Base-by-base conservation (phyloP, 2,888 invertebrate genomes). In the Anthoptus insignis region DNA sequence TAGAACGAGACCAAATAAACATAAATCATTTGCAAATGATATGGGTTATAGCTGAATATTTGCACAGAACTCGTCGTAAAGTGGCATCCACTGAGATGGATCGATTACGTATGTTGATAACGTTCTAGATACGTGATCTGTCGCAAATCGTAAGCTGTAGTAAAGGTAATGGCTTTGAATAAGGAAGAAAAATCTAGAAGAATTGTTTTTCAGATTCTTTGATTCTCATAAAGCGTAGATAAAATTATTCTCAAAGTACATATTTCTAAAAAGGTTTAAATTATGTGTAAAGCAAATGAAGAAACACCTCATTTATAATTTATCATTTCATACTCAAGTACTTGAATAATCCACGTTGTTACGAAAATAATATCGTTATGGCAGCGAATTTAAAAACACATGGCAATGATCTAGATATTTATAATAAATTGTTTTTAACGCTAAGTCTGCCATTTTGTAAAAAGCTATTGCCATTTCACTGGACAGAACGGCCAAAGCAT, bases 41-140 rank as follows among this genome's bases (percentile, higher is more conserved):
- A 57, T 64, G 57, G 63, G 63, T 64, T 57, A 57, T 50, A 61
- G 54, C 29, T 29, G 27, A 64, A 64, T 64, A 64, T 64, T 64
- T 64, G 50, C 57, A 50, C 37, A 64, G 57, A 29, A 64, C 63
- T 64, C 63, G 29, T 63, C 56, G 49, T 49, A 56, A 63, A 63
- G 63, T 63, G 63, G 56, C 56, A 34, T 37, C 37, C 29, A 21
- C 21, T 37, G 49, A 27, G 54, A 63, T 49, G 45, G 45, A 63
- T 63, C 54, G 54, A 54, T 54, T 22, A 39, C 39, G 22, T 54
- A 39, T 16, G 54, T 37, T 54, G 54, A 37, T 54, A 54, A 39
- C 54, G 54, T 42, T 42, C 42, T 11, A 42, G 42, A 42, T 42
- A 42, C 42, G 19, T 2, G 19, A 42, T 32, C 22, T 19, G 29